These are phyloP conservation scores for Cichladusa arquata DNA, from an alignment of 2,113 vertebrate species.

Conservation along the genomic window DNA sequence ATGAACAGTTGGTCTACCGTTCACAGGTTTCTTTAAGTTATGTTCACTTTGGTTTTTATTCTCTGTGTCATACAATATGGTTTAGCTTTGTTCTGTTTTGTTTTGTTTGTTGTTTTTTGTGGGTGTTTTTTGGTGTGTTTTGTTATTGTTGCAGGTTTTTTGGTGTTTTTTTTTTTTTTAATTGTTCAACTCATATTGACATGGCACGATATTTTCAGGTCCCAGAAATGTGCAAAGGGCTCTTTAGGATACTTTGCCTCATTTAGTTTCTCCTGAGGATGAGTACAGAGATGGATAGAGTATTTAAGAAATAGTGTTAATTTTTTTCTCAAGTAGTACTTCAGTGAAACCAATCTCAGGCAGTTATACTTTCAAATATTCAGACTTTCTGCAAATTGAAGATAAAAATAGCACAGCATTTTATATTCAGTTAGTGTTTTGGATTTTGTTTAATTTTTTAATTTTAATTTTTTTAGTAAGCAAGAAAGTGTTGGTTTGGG, in stretches of 20 bases:
- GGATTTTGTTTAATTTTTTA: background rate
- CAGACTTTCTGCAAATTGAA: background rate
- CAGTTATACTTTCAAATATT: background rate
- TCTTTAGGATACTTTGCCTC: background rate
- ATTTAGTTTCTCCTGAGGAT: background rate
- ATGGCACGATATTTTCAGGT: background rate
- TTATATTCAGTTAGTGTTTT: background rate
- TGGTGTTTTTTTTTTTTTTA: background rate
- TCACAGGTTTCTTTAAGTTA: background rate
- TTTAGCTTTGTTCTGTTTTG: background rate
- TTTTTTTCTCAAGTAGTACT: conserved; percentile 12
- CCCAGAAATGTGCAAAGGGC: background rate
- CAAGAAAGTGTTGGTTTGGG: background rate
- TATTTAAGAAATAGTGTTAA: background rate
- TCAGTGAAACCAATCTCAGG: background rate
- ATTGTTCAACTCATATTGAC: background rate
- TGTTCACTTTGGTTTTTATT: background rate
- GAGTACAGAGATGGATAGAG: background rate
- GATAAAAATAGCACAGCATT: background rate
- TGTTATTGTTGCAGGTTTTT: background rate
- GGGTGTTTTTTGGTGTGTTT: background rate
- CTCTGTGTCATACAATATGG: background rate
- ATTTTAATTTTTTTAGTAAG: background rate
- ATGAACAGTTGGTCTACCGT: background rate
- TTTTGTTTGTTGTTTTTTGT: too few species aligned